phyloP scores from a whole-genome alignment of 2,113 vertebrate genomes.

The Neomonachus schauinslandi region DNA sequence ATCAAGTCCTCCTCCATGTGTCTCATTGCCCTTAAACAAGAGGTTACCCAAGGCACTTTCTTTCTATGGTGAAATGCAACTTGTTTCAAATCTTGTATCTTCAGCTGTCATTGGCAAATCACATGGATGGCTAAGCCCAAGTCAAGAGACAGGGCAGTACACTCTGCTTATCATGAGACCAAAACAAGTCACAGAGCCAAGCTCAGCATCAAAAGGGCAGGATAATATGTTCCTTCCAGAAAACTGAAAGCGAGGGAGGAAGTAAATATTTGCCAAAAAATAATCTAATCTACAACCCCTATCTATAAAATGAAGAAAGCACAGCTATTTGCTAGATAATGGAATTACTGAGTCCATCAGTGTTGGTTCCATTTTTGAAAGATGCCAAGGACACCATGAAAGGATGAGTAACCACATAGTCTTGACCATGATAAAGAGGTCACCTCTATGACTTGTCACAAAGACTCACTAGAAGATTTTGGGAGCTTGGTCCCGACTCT shows the following conservation, averaged over 20 bases:
- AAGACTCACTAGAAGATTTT: background rate
- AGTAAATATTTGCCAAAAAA: background rate
- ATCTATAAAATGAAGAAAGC: background rate
- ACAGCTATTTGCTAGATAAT: background rate
- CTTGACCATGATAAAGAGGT: background rate
- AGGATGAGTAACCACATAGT: background rate
- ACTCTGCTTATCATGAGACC: background rate
- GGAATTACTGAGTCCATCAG: background rate
- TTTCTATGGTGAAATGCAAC: background rate
- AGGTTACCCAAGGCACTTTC: background rate
- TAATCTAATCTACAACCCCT: background rate
- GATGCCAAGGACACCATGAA: background rate
- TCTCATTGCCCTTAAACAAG: background rate
- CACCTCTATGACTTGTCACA: background rate
- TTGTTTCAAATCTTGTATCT: background rate
- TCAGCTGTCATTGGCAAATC: background rate
- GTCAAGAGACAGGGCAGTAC: background rate
- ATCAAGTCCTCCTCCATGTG: no score
- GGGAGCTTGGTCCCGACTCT: background rate
- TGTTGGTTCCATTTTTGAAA: background rate
- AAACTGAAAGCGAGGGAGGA: background rate
- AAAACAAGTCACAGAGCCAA: background rate
- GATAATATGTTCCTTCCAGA: background rate
- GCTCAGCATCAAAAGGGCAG: background rate
- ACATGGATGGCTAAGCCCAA: background rate